phyloP scores from a whole-genome alignment of 2,888 invertebrate genomes.

The Eupelmus urozonus region DNA sequence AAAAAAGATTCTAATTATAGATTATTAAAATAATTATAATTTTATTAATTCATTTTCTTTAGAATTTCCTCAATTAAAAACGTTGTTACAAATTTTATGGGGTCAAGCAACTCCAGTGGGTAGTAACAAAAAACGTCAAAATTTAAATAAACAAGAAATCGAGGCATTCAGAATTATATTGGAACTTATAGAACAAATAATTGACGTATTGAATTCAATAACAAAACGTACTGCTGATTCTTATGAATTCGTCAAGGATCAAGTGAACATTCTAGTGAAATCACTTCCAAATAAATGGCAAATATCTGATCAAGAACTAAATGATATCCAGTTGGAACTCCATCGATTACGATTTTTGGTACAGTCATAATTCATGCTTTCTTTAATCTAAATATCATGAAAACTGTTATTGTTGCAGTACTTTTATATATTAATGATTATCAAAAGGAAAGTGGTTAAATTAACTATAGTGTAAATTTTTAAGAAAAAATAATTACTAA shows the following conservation, averaged over 20 bases:
- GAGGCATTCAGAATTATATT: background rate
- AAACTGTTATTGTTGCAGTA: too few relatives aligned
- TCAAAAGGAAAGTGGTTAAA: too few relatives aligned
- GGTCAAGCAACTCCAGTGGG: background rate
- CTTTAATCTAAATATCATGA: too few relatives aligned
- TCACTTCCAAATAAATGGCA: background rate
- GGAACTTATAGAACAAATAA: background rate
- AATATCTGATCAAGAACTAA: conserved; percentile 14
- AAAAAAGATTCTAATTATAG: too few relatives aligned
- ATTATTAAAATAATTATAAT: too few relatives aligned
- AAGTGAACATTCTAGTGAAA: background rate
- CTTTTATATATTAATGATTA: too few relatives aligned
- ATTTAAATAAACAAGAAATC: conserved; percentile 1
- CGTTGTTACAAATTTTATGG: background rate
- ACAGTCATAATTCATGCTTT: too few relatives aligned
- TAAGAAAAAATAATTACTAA: background rate
- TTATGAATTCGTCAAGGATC: background rate
- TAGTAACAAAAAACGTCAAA: background rate
- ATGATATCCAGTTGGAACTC: conserved; percentile 15
- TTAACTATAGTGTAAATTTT: too few relatives aligned
- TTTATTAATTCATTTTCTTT: background rate
- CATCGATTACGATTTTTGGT: conserved; percentile 25
- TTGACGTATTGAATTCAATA: background rate
- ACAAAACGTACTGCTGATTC: background rate
- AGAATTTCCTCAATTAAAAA: background rate